phyloP scores from a whole-genome alignment of 37 sponge, comb jelly and placozoan genomes.

The Amphimedon queenslandica region DNA sequence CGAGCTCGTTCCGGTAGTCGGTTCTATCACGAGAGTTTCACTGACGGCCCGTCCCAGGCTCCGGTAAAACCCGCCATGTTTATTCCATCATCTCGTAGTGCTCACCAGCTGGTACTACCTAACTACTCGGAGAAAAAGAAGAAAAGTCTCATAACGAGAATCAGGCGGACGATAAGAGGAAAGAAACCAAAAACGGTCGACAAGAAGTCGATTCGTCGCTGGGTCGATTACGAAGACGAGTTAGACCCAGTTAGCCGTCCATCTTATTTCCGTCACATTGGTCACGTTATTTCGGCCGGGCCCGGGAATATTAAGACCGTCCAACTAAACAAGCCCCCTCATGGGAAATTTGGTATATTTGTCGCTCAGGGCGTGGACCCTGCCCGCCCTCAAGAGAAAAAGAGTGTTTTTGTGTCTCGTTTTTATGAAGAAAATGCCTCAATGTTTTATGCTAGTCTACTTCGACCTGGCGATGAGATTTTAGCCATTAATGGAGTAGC shows the following conservation, averaged over 20 bases:
- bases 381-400: neutral
- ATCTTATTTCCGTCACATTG: constrained; percentile 15
- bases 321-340: constrained; percentile 36
- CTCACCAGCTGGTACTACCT: neutral
- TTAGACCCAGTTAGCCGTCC: constrained; percentile 37
- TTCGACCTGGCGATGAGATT: constrained; percentile 42
- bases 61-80: neutral
- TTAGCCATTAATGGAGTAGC: constrained; percentile 11
- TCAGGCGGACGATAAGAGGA: neutral
- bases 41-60: neutral
- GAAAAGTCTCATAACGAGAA: neutral
- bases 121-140: neutral
- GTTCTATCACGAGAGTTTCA: constrained; percentile 28
- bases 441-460: constrained; percentile 35
- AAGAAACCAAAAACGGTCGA: neutral
- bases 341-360: constrained; percentile 40
- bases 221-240: constrained; percentile 30
- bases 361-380: constrained; percentile 24
- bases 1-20: neutral
- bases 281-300: constrained; percentile 10
- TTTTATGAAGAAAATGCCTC: constrained; percentile 24
- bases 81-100: neutral
- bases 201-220: constrained; percentile 12
- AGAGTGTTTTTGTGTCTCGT: constrained; percentile 32
- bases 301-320: constrained; percentile 22